These are phyloP conservation scores for Carassius auratus DNA, from an alignment of 2,113 vertebrate species.

Conservation along the genomic window DNA sequence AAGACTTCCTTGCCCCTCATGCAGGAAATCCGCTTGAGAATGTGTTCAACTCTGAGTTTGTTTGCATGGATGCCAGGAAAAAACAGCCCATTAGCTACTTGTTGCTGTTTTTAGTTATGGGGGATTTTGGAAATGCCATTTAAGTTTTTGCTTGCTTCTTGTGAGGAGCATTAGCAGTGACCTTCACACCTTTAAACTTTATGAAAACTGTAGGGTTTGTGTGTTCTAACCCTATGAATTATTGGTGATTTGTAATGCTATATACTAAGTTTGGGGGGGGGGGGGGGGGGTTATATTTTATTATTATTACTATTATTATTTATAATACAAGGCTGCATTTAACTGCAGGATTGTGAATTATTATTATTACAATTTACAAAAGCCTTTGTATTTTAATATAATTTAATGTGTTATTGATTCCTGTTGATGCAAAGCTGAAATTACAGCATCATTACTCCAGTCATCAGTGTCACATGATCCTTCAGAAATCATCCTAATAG, in stretches of 20 bases:
- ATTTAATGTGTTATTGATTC: too few relatives aligned
- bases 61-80: constrained; percentile 56
- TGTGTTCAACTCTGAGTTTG: constrained; percentile 43
- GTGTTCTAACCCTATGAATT: neutral
- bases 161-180: neutral
- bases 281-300: too few relatives aligned
- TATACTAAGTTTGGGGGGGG: too few relatives aligned
- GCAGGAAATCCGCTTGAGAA: constrained; percentile 52
- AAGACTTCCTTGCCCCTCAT: constrained; percentile 55
- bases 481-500: too few relatives aligned
- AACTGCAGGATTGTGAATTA: neutral
- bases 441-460: too few relatives aligned
- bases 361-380: neutral
- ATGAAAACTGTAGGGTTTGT: neutral
- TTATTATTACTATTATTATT: neutral
- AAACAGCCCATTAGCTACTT: constrained; percentile 50
- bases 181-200: neutral
- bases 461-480: too few relatives aligned
- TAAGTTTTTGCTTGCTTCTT: constrained; percentile 8
- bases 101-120: constrained; percentile 56
- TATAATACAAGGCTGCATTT: too few relatives aligned
- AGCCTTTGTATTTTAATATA: neutral
- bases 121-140: constrained; percentile 35
- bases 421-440: too few relatives aligned
- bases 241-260: neutral